Evolutionary conservation across 2,113 vertebrate species (phyloP).

Genomic region (Mugil cephalus): DNA sequence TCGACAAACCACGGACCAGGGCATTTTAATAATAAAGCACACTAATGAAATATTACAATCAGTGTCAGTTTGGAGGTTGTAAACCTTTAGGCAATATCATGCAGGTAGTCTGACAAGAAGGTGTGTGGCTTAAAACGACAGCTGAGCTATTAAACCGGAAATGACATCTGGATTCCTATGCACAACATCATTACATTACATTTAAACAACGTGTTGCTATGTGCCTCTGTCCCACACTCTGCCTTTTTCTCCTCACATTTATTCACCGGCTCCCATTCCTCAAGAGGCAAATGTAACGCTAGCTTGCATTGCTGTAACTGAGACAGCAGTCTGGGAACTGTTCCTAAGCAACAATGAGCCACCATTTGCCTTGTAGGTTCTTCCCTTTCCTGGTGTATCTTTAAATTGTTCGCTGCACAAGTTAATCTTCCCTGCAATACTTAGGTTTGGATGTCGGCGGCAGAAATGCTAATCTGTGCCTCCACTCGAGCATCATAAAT

Average conservation of each 20-base stretch:
- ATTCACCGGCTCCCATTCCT: conserved; percentile 55
- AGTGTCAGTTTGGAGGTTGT: conserved; percentile 57
- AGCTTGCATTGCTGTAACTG: conserved; percentile 38
- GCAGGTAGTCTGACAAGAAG: conserved; percentile 11
- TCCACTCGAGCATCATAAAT: conserved; percentile 59
- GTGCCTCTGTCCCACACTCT: conserved; percentile 14
- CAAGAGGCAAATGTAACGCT: conserved; percentile 44
- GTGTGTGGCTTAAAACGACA: conserved; percentile 21
- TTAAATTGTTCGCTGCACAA: conserved; percentile 54
- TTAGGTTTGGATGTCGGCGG: conserved; percentile 51
- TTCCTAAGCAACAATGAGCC: conserved; percentile 79
- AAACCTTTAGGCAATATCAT: conserved; percentile 31
- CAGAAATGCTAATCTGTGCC: conserved; percentile 66
- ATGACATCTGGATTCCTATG: neutral
- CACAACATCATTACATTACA: too few species aligned
- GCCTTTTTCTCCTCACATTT: conserved; percentile 33
- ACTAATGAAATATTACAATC: conserved; percentile 63
- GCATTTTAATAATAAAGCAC: conserved; percentile 60
- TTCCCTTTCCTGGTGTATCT: conserved; percentile 49
- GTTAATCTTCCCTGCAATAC: conserved; percentile 67
- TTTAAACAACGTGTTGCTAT: conserved; percentile 1
- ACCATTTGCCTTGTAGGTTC: conserved; percentile 60
- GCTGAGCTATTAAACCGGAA: neutral
- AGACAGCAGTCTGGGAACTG: conserved; percentile 55
- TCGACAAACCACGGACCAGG: conserved; percentile 25